A percentile compares a stretch with the other conserved stretches of the same genome.
Evolutionary conservation across 1,140 invertebrate species (phyloP).

Genomic region (Galleria mellonella): DNA sequence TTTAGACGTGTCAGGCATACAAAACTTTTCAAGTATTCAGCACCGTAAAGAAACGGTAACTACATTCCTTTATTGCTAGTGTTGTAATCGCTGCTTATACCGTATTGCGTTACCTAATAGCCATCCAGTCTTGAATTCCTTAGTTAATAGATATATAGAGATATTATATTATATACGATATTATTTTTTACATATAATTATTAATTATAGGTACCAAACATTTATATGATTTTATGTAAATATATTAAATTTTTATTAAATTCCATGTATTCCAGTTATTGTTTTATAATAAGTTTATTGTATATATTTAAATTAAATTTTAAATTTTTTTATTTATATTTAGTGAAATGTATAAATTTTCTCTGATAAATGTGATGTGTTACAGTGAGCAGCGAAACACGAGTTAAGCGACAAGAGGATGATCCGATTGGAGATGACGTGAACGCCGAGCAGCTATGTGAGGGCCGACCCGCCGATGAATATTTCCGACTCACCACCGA

Average conservation of each 20-base stretch:
- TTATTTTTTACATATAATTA: too few species aligned
- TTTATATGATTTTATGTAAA: too few species aligned
- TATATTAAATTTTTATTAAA: too few species aligned
- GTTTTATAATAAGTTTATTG: too few species aligned
- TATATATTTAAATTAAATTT: too few species aligned
- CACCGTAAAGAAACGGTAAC: constrained; percentile 52
- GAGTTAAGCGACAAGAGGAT: constrained; percentile 79
- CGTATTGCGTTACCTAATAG: constrained; percentile 59
- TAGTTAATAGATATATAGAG: too few species aligned
- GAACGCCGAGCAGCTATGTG: constrained; percentile 88
- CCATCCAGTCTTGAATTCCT: constrained; percentile 18
- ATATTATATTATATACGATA: too few species aligned
- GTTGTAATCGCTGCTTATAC: constrained; percentile 62
- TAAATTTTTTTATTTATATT: too few species aligned
- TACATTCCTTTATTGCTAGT: constrained; percentile 53
- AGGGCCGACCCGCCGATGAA: constrained; percentile 89
- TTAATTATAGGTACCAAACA: too few species aligned
- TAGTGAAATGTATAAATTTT: too few species aligned
- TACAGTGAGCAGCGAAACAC: constrained; percentile 54
- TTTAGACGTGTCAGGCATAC: background rate
- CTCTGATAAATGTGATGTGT: too few species aligned
- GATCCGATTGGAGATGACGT: constrained; percentile 78
- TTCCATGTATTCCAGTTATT: too few species aligned
- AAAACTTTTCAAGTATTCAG: constrained; percentile 17
- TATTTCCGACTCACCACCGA: constrained; percentile 90